Evolutionary conservation across 2,888 invertebrate genomes (phyloP), one percentile per base, ranked within the genome.

Genomic region (Torymus auratus): DNA sequence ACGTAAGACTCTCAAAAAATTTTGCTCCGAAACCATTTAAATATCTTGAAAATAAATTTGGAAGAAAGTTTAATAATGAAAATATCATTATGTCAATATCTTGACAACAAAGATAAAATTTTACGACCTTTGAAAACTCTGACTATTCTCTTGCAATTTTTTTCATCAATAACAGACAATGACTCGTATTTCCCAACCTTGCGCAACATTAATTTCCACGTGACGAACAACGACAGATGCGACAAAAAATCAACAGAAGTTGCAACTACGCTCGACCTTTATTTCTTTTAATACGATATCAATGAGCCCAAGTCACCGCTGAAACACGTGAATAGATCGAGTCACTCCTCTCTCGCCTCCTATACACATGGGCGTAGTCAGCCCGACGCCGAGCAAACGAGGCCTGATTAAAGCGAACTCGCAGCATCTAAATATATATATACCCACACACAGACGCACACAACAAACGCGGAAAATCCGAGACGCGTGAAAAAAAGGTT

Each of bases 361-460:
- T 41, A 20, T 20, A 41, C 41, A 23, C 28, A 64, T 50, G 56
- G 65, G 56, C 73, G 64, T 65, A 56, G 17, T 58, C 17, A 53
- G 61, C 52, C 28, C 12, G 41, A 2, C 13, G 17, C 28, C 13
- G 55, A 65, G 73, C 15, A 41, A 65, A 56, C 14, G 28, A 58
- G 73, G 50, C 65, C 73, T 20, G 65, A 74, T 74, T 74, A 74
- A 74, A 74, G 56, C 61, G 61, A 52, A 61, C 23, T 50, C 55
- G 23, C 52, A n/a, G 55, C 55, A 14, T 62, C 55, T 41, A 41
- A 41, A 15, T 55, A 55, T 23, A 64, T 72, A 14, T 58, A 52
- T 52, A 52, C 56, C 17, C 17, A 28, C 15, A 15, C 23, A 56
- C 53, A 53, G 14, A 20, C 56, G 12, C 23, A 56, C 7, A 41